Evolutionary conservation across 2,113 vertebrate species (phyloP).

Genomic region (Herpetotheres cachinnans): DNA sequence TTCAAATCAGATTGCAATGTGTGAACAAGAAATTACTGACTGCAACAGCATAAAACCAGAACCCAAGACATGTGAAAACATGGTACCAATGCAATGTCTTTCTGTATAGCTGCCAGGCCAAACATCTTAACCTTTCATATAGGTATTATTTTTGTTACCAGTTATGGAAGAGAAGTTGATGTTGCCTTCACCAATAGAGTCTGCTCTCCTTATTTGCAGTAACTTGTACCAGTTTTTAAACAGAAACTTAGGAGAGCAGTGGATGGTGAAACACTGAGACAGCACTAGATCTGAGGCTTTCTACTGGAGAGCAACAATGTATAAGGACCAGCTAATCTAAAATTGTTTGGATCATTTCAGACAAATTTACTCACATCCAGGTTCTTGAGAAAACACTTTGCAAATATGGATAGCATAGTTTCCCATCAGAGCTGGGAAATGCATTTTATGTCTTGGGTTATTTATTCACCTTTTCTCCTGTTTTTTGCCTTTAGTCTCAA

Average conservation of each 20-base stretch:
- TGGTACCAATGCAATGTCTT: not conserved
- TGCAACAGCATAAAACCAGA: not conserved
- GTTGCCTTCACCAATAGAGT: not conserved
- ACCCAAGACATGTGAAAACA: not conserved
- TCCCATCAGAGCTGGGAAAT: not conserved
- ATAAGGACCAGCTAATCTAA: not conserved
- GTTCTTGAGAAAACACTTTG: not conserved
- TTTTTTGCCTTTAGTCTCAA: not conserved
- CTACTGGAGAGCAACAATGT: not conserved
- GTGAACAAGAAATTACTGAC: not conserved
- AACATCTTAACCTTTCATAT: not conserved
- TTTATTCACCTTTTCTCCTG: not conserved
- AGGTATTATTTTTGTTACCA: not conserved
- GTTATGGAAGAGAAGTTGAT: not conserved
- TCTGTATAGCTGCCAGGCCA: not conserved
- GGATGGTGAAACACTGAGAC: not conserved
- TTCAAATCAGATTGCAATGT: not conserved
- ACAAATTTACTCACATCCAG: not conserved
- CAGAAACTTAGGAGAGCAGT: not conserved
- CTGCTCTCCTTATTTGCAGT: not conserved
- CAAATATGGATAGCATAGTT: not conserved
- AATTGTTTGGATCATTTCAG: not conserved
- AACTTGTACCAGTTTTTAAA: not conserved
- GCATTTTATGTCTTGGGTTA: not conserved
- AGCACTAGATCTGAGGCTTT: not conserved